Base-by-base conservation (phyloP, 2,113 vertebrate species). In the Rhadina sibilatrix region DNA sequence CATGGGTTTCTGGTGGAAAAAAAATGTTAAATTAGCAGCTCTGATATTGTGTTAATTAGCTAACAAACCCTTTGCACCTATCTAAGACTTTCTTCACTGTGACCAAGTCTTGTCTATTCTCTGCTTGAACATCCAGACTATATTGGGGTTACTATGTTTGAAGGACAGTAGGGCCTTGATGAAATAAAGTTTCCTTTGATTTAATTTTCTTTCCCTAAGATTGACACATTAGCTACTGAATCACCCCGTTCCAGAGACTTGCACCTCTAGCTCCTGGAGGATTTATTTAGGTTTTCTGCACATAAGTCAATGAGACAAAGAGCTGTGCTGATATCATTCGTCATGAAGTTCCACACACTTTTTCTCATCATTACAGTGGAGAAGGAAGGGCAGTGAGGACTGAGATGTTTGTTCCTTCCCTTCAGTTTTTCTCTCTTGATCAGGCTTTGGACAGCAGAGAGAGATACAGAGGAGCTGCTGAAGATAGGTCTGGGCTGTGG, bases 1-100 rank as follows among this genome's bases (percentile, higher is more conserved):
- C 21, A 79, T 35, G 59, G 27, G 69, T 90, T 97, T 97, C 61
- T 79, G 40, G 13, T 93, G 69, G 52, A 64, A 91, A 89, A 87
- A 69, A 79, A 35, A n/a, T 52, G 35, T 93, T 87, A 31, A 76
- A 94, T 82, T 76, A 79, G 21, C 33, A 79, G 28, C 38, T 95
- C 14, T 91, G 31, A 30, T 93, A 19, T 70, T 85, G 37, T 63
- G 12, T 70, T 87, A 44, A 91, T 79, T 57, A 63, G 18, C 37
- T 74, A 90, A 86, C n/a, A 92, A 82, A 86, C 2, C 9, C 6
- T 83, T 82, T 87, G 28, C 2, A 0, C 37, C 23, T 54, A 0
- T 87, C 12, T 71, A 57, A 69, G 56, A 50, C 31, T 74, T 87
- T 31, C 35, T 86, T 90, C 11, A 49, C 80, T 28, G 3, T 70